Evolutionary conservation across 2,797 vertebrate species (phyloP).

Genomic region (Chanos chanos): DNA sequence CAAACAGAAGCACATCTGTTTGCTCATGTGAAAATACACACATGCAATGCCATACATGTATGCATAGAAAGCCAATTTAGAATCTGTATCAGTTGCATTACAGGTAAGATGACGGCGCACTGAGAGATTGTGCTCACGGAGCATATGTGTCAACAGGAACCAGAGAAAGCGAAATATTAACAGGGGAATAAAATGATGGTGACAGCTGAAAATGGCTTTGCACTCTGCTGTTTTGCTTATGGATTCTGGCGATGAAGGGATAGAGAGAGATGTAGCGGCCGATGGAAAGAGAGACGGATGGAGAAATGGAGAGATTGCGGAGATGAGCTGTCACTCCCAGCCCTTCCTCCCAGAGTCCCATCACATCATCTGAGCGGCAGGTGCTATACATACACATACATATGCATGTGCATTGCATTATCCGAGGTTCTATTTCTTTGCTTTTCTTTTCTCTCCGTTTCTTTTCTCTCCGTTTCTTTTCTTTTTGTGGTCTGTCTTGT

Average conservation of each 20-base stretch:
- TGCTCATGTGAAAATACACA: background rate
- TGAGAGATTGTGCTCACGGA: conserved; percentile 55
- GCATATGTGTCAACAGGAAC: conserved; percentile 51
- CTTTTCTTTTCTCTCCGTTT: conserved; percentile 32
- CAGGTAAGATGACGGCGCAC: conserved; percentile 49
- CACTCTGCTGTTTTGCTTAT: conserved; percentile 50
- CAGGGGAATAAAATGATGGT: conserved; percentile 61
- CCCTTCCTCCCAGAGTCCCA: no score
- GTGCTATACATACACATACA: no score
- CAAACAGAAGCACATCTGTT: background rate
- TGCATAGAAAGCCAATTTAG: conserved; percentile 7
- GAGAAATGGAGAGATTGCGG: conserved; percentile 27
- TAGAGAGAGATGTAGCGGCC: background rate
- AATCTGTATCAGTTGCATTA: conserved; percentile 33
- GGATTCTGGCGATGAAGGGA: conserved; percentile 52
- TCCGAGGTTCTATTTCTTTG: background rate
- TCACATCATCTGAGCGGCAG: no score
- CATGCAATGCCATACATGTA: background rate
- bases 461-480: conserved; percentile 19
- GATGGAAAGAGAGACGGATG: background rate
- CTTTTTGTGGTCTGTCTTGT: background rate
- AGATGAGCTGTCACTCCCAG: no score
- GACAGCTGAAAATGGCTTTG: conserved; percentile 64
- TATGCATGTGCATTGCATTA: no score
- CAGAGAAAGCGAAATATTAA: conserved; percentile 55